Percentiles rank a stretch among this genome's conserved stretches.
Conservation (phyloP, 2,888 invertebrate species). For the Cryptocheilus praepositus region DNA sequence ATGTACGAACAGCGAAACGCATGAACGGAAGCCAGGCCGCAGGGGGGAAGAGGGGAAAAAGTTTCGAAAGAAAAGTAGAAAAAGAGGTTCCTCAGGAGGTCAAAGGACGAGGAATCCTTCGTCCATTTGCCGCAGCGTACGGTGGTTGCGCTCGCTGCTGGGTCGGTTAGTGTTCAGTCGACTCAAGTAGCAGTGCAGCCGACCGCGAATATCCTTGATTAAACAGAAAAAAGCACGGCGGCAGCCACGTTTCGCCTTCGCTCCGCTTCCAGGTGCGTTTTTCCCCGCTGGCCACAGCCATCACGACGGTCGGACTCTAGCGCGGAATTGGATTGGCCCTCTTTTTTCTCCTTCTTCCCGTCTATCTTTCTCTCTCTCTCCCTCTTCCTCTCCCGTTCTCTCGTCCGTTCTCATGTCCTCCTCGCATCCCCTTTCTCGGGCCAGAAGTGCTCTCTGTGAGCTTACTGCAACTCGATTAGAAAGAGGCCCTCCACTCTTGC, state of each 20-base stretch:
- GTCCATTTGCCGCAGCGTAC: constrained; percentile 51
- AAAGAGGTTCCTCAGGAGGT: constrained; percentile 31
- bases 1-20: too few relatives aligned
- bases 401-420: too few relatives aligned
- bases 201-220: constrained; percentile 74
- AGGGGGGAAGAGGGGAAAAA: neutral
- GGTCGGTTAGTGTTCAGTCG: constrained; percentile 52
- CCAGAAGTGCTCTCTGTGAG: constrained; percentile 35
- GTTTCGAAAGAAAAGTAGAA: neutral
- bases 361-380: constrained; percentile 22
- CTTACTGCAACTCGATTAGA: constrained; percentile 52
- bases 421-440: neutral
- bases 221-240: constrained; percentile 68
- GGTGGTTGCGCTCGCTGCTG: constrained; percentile 49
- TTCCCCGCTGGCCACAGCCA: constrained; percentile 55
- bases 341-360: constrained; percentile 43
- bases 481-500: constrained; percentile 32
- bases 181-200: constrained; percentile 62
- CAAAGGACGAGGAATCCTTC: constrained; percentile 57
- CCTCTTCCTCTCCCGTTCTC: too few relatives aligned
- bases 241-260: constrained; percentile 44
- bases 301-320: constrained; percentile 57
- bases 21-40: neutral
- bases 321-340: constrained; percentile 63
- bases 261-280: constrained; percentile 50